A percentile compares a stretch with the other conserved stretches of the same genome.
Evolutionary conservation across 2,888 invertebrate species (phyloP).

Genomic region (Furcula furcula): DNA sequence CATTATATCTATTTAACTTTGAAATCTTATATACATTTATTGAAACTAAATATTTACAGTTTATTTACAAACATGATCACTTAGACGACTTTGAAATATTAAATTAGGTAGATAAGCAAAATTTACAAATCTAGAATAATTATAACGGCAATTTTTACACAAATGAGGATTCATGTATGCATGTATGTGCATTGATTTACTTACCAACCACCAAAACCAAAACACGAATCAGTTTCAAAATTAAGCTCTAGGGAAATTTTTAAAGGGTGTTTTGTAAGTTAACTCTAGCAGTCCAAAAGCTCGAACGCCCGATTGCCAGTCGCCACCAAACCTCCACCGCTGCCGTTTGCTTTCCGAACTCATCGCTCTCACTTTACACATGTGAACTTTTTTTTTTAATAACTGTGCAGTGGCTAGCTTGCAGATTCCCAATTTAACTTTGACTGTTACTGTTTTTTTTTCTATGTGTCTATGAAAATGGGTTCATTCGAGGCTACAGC

Average conservation of each 20-base stretch:
- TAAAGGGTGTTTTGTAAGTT: conserved; percentile 1
- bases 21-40: no score
- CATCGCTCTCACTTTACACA: conserved; percentile 40
- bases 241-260: conserved; percentile 15
- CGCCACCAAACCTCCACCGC: conserved; percentile 43
- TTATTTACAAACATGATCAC: no score
- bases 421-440: conserved; percentile 21
- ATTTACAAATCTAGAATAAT: no score
- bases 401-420: conserved; percentile 49
- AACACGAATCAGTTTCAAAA: conserved; percentile 1
- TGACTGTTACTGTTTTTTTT: conserved; percentile 25
- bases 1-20: no score
- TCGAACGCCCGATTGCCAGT: conserved; percentile 41
- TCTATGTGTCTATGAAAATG: conserved; percentile 45
- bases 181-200: no score
- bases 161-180: no score
- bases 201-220: no score
- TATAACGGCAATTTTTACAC: no score
- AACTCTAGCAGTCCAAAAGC: conserved; percentile 14
- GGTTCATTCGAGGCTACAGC: conserved; percentile 38
- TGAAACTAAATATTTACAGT: no score
- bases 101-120: no score
- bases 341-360: conserved; percentile 36
- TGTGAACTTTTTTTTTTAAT: conserved; percentile 63
- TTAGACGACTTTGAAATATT: no score